phyloP scores from a whole-genome alignment of 1,140 invertebrate species.

The Pseudoatta argentina region DNA sequence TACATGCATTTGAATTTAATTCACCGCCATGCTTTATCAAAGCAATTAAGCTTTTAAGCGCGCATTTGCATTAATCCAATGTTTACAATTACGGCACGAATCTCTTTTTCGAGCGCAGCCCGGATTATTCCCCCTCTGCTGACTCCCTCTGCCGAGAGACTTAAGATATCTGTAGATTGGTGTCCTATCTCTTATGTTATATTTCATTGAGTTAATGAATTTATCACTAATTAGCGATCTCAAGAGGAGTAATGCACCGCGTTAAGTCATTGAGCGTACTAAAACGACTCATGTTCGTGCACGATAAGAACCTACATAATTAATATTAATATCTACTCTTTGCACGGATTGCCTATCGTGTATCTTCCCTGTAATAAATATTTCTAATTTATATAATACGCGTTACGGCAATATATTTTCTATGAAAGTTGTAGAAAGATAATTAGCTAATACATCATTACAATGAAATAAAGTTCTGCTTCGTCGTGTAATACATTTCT shows the following conservation, averaged over 20 bases:
- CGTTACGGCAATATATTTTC: conserved; percentile 14
- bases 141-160: conserved; percentile 23
- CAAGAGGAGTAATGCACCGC: conserved; percentile 12
- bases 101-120: conserved; percentile 61
- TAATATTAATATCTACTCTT: conserved; percentile 46
- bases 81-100: conserved; percentile 86
- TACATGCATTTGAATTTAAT: conserved; percentile 88
- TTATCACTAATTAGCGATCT: conserved; percentile 56
- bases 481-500: not conserved
- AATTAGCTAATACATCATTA: conserved; percentile 37
- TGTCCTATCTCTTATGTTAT: conserved; percentile 29
- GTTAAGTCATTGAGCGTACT: conserved; percentile 45
- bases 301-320: conserved; percentile 52
- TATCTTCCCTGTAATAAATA: conserved; percentile 40
- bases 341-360: conserved; percentile 33
- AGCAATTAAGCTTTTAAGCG: conserved; percentile 87
- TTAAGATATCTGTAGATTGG: conserved; percentile 38
- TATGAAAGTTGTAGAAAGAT: conserved; percentile 19
- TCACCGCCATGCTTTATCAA: conserved; percentile 86
- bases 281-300: conserved; percentile 31
- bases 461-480: conserved; percentile 16
- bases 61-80: conserved; percentile 87
- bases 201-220: conserved; percentile 48
- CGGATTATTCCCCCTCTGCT: conserved; percentile 22
- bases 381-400: conserved; percentile 31